A percentile compares a stretch with the other conserved stretches of the same genome.
phyloP scores from a whole-genome alignment of 2,888 invertebrate species.

The Physocephala rufipes region DNA sequence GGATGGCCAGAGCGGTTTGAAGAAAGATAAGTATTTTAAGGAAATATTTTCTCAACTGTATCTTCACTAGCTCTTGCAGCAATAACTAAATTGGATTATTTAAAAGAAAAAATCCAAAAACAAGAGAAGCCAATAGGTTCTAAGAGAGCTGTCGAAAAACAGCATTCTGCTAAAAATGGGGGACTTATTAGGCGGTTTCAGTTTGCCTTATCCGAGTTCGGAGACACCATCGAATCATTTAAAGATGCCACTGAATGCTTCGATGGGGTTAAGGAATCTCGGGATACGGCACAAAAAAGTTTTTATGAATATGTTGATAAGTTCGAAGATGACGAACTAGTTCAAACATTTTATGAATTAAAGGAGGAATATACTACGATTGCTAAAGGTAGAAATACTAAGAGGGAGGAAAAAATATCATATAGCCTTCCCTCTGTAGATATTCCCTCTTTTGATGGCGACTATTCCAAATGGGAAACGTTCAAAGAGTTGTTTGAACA shows the following conservation, averaged over 20 bases:
- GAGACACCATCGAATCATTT: slow-evolving; percentile 1
- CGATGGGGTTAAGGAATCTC: slow-evolving; percentile 1
- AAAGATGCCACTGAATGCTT: neutral
- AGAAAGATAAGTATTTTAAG: neutral
- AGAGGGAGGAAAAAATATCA: slow-evolving; percentile 1
- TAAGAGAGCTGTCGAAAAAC: too few species aligned
- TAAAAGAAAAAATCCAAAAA: neutral
- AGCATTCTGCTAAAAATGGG: neutral
- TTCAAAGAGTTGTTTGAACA: too few species aligned
- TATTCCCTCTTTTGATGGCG: slow-evolving; percentile 1
- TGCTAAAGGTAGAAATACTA: neutral
- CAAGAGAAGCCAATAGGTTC: too few species aligned
- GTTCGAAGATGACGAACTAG: slow-evolving; percentile 1
- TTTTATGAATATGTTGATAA: neutral
- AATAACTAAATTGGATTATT: neutral
- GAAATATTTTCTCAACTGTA: neutral
- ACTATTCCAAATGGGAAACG: too few species aligned
- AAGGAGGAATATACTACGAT: neutral
- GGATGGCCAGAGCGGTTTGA: neutral
- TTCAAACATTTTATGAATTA: neutral
- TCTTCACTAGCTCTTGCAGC: neutral
- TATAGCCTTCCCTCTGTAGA: neutral
- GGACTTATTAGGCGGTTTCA: slow-evolving; percentile 1
- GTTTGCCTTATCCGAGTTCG: neutral
- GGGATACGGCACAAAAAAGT: neutral